These are phyloP conservation scores for Drosophila planitibia DNA, from an alignment of 2,888 invertebrate genomes.

Conservation along the genomic window DNA sequence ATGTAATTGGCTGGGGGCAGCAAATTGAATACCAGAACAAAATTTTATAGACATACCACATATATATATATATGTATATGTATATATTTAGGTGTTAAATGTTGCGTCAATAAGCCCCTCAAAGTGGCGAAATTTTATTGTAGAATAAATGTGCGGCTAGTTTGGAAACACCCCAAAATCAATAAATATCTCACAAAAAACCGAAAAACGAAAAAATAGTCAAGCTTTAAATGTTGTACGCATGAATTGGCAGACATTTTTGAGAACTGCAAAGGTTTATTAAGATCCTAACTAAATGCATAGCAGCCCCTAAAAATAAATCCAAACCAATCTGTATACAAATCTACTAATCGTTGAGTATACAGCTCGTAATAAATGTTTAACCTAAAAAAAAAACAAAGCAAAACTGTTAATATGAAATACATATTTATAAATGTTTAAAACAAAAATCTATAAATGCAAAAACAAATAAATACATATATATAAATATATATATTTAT, in stretches of 20 bases:
- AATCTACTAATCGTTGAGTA: conserved; percentile 60
- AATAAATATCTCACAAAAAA: conserved; percentile 33
- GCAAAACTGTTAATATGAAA: conserved; percentile 16
- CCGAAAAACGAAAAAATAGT: conserved; percentile 48
- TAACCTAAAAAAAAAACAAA: conserved; percentile 32
- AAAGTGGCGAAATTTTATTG: conserved; percentile 62
- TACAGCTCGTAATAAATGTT: conserved; percentile 57
- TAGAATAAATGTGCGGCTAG: conserved; percentile 41
- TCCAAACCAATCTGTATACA: conserved; percentile 38
- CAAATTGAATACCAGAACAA: conserved; percentile 7
- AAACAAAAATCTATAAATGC: conserved; percentile 55
- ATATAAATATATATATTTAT: conserved; percentile 20
- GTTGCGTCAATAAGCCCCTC: conserved; percentile 50
- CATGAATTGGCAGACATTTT: conserved; percentile 21
- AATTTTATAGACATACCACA: conserved; percentile 1
- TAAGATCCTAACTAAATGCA: conserved; percentile 28
- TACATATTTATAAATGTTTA: conserved; percentile 69
- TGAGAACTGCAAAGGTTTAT: conserved; percentile 28
- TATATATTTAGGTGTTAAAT: conserved; percentile 13
- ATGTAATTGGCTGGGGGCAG: conserved; percentile 1
- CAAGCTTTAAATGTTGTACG: conserved; percentile 78
- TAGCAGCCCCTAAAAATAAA: conserved; percentile 24
- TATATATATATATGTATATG: conserved; percentile 8
- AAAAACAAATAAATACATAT: conserved; percentile 21
- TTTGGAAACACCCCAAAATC: conserved; percentile 32